Percentiles rank a stretch among this genome's conserved stretches.
These are phyloP conservation scores for Steinernema hermaphroditum DNA, from an alignment of 2,888 invertebrate genomes.

Conservation along the genomic window DNA sequence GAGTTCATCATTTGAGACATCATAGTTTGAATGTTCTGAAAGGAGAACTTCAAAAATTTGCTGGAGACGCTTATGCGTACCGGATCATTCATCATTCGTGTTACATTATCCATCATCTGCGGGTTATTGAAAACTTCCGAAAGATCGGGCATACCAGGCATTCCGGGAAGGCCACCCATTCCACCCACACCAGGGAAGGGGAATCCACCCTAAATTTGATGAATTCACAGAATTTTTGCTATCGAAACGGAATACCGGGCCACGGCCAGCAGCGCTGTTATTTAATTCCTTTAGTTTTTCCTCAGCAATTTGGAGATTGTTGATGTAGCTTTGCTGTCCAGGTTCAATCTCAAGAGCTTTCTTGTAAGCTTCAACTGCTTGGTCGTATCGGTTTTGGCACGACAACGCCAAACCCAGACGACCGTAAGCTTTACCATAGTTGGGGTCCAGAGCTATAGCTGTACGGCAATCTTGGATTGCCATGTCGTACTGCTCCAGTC, in stretches of 20 bases:
- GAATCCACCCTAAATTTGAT: not conserved
- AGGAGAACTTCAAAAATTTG: too few species aligned
- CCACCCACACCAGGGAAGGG: constrained; percentile 44
- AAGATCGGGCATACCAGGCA: constrained; percentile 51
- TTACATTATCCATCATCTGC: constrained; percentile 81
- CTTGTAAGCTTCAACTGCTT: constrained; percentile 83
- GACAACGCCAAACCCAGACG: constrained; percentile 76
- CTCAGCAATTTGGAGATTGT: constrained; percentile 77
- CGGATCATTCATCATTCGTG: constrained; percentile 82
- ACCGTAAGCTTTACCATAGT: constrained; percentile 78
- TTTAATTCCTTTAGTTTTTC: constrained; percentile 71
- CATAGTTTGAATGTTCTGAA: constrained; percentile 46
- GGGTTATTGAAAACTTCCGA: constrained; percentile 77
- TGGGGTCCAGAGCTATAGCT: constrained; percentile 84
- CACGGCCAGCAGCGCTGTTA: constrained; percentile 15
- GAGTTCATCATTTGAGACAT: constrained; percentile 56
- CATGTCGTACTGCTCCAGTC: constrained; percentile 79
- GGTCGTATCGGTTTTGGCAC: constrained; percentile 79
- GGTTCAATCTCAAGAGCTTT: constrained; percentile 89
- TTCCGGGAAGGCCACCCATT: constrained; percentile 44
- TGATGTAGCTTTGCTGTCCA: constrained; percentile 75
- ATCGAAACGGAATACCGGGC: constrained; percentile 11
- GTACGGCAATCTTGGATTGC: constrained; percentile 85
- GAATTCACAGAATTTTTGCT: not conserved
- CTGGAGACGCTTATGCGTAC: constrained; percentile 63